phyloP scores from a whole-genome alignment of 2,797 vertebrate species.

The Ctenochaetus hawaiiensis region DNA sequence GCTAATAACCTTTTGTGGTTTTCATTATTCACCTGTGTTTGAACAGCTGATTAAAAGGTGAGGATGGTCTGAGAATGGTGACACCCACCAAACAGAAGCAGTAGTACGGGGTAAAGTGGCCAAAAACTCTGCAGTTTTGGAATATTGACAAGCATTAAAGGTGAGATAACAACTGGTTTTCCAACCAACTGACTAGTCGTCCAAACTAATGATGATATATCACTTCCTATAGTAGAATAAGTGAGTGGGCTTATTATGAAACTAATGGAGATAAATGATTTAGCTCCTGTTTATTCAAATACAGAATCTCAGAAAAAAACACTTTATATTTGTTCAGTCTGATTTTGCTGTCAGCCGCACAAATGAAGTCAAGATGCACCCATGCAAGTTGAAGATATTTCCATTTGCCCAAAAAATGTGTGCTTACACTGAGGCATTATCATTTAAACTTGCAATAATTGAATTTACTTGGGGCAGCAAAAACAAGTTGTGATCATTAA shows the following conservation, averaged over 20 bases:
- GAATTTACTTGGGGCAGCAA: no score
- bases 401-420: background rate
- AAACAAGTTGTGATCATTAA: no score
- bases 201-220: background rate
- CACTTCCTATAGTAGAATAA: background rate
- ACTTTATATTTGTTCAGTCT: background rate
- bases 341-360: background rate
- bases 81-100: no score
- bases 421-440: no score
- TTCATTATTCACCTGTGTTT: slow-evolving; percentile 33
- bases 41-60: slow-evolving; percentile 17
- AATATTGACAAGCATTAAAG: background rate
- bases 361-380: background rate
- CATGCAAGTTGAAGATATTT: background rate
- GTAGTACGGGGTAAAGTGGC: no score
- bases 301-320: background rate
- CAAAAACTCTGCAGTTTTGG: background rate
- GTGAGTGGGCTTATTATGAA: background rate
- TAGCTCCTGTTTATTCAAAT: background rate
- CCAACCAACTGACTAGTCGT: background rate
- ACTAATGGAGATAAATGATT: background rate
- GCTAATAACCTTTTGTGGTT: slow-evolving; percentile 22
- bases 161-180: background rate
- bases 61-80: no score
- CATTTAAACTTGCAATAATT: no score